Conservation (phyloP, 2,797 vertebrate genomes). For the Caiman crocodilus region DNA sequence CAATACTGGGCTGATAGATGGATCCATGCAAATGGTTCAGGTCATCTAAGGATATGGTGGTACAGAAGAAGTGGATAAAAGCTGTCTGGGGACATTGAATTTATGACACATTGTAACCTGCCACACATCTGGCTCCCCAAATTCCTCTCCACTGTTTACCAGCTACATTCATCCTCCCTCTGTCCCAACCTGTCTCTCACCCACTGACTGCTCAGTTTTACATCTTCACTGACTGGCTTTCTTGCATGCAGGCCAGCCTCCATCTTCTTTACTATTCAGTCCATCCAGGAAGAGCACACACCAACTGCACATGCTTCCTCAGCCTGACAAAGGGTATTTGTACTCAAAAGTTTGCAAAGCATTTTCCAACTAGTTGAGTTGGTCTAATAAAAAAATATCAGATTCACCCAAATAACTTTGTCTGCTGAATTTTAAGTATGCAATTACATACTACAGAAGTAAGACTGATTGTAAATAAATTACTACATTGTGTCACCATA, state of each 20-base stretch:
- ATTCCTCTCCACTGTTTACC: no score
- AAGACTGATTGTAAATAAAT: neutral
- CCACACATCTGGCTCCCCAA: neutral
- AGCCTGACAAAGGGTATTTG: no score
- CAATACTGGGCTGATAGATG: neutral
- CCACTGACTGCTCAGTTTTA: no score
- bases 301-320: no score
- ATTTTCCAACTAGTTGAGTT: no score
- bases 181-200: no score
- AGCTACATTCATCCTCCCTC: neutral
- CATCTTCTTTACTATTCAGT: no score
- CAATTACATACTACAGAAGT: neutral
- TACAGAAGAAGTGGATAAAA: neutral
- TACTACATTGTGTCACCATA: neutral
- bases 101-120: no score
- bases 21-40: neutral
- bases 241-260: no score
- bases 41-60: neutral
- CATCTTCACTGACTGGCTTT: no score
- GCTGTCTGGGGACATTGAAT: neutral
- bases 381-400: neutral
- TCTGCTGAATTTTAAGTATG: neutral
- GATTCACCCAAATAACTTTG: neutral
- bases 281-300: no score
- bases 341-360: no score